Evolutionary conservation across 1,140 invertebrate species (phyloP), one percentile per base, ranked within the genome.

Genomic region (Lanistes nyassanus): DNA sequence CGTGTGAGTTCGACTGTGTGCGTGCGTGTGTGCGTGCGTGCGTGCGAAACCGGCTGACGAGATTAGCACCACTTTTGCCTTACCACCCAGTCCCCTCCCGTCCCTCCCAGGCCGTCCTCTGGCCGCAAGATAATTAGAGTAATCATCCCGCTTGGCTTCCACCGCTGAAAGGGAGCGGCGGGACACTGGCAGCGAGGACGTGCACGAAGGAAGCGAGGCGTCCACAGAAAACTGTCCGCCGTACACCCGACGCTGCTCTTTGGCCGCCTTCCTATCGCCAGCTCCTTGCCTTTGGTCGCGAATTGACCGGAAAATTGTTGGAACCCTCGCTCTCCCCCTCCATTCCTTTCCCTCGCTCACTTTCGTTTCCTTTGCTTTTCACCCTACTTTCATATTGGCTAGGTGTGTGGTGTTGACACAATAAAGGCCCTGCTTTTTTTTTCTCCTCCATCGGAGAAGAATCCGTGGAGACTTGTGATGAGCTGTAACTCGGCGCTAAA

Each of bases 221-320:
- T 72, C 55, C 53, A 37, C 26, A 60, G 47, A 70, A 31, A 11
- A 21, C 29, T 11, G 42, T 37, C 16, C 34, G 11, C 62, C 37
- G 26, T 51, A 31, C 42, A 47, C 42, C 42, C 42, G n/a, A n/a
- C n/a, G 42, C 42, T 47, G 42, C 42, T 47, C 42, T 47, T 47
- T 47, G 42, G 42, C 42, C 42, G 19, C 9, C n/a, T n/a, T n/a
- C n/a, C n/a, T n/a, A n/a, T n/a, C n/a, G n/a, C n/a, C n/a, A 68
- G 37, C 13, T 13, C 7, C 60, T 13, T 26, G n/a, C 70, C 70
- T 72, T 72, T 72, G 60, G 26, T 60, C 70, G 70, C 56, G 70
- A 60, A 72, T 60, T 72, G 70, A 72, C 70, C 70, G 70, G 70
- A 72, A 72, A 72, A 72, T 72, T 60, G 70, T 60, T 56, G 60